Evolutionary conservation across 1,140 invertebrate species (phyloP), one percentile per base, ranked within the genome.

Genomic region (Nymphalis io): DNA sequence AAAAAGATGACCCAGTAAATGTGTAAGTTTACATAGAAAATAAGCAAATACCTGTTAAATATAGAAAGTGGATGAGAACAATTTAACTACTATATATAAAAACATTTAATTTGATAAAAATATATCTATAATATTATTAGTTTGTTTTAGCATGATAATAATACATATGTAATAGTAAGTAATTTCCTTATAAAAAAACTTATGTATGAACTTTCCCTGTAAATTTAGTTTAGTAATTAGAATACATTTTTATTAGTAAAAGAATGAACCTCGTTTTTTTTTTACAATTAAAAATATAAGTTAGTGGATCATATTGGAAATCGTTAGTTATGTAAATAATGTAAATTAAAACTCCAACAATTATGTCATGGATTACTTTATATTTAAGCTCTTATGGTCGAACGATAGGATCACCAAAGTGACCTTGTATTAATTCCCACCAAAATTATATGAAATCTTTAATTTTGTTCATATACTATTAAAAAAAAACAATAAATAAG

Each of bases 1-100:
- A 67, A 51, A 23, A 53, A 5, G n/a, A 21, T 70, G 67, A 57
- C 72, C 63, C 55, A 69, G 23, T 66, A 69, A 46, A 40, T 62
- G 20, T 53, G 63, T 33, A 15, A 16, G 40, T 42, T 33, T 61
- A 23, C 15, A 48, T 33, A 33, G 58, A 60, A 60, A 42, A 40
- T 38, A 21, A 10, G 8, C 18, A 61, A 12, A 15, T 8, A 15
- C 21, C 38, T 60, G 4, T 8, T 8, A 16, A 46, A 46, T 46
- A 46, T 39, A 40, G 12, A 42, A 20, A 21, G 1, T 33, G 27
- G 15, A 60, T 42, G 16, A 20, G 8, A 60, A 38, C 10, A 40
- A 42, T 8, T 12, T 11, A 42, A 15, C 42, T 46, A 8, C n/a
- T n/a, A 46, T 46, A 8, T 33, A 1, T 33, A 33, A 33, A 33